Conservation (phyloP, 1,140 invertebrate species). For the Panonychus citri region DNA sequence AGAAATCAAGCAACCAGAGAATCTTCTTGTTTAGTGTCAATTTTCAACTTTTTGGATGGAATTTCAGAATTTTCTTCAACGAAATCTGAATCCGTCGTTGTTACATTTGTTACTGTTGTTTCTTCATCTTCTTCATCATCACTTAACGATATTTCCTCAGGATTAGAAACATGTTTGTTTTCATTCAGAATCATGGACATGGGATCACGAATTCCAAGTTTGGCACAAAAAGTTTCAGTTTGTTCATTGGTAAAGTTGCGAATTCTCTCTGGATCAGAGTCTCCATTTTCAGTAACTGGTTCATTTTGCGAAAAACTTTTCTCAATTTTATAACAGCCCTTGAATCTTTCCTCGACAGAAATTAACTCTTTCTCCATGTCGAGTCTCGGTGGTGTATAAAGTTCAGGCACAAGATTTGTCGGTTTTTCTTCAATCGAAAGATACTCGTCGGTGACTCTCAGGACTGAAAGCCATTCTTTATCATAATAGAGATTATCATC, state of each 20-base stretch:
- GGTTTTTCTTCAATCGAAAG: slow-evolving; percentile 38
- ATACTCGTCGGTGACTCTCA: slow-evolving; percentile 68
- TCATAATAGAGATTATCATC: slow-evolving; percentile 44
- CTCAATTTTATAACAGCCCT: slow-evolving; percentile 34
- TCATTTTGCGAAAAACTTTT: slow-evolving; percentile 51
- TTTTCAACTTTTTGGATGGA: neutral
- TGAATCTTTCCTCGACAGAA: slow-evolving; percentile 36
- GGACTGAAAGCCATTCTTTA: slow-evolving; percentile 73
- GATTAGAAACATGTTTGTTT: neutral
- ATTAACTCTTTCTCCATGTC: slow-evolving; percentile 43
- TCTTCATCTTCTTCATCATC: slow-evolving; percentile 5
- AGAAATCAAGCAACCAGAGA: neutral
- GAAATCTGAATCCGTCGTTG: too few species aligned
- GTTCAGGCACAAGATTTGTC: neutral
- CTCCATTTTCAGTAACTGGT: slow-evolving; percentile 25
- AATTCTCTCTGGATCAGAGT: slow-evolving; percentile 22
- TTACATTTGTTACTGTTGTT: too few species aligned
- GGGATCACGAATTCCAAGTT: slow-evolving; percentile 51
- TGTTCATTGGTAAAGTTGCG: slow-evolving; percentile 43
- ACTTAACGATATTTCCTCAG: slow-evolving; percentile 6
- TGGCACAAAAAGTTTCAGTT: slow-evolving; percentile 53
- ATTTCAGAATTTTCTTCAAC: too few species aligned
- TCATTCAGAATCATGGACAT: slow-evolving; percentile 5
- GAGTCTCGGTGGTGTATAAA: slow-evolving; percentile 6
- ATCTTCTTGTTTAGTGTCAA: neutral